Evolutionary conservation across 2,888 invertebrate species (phyloP).

Genomic region (Tipula vernalis): DNA sequence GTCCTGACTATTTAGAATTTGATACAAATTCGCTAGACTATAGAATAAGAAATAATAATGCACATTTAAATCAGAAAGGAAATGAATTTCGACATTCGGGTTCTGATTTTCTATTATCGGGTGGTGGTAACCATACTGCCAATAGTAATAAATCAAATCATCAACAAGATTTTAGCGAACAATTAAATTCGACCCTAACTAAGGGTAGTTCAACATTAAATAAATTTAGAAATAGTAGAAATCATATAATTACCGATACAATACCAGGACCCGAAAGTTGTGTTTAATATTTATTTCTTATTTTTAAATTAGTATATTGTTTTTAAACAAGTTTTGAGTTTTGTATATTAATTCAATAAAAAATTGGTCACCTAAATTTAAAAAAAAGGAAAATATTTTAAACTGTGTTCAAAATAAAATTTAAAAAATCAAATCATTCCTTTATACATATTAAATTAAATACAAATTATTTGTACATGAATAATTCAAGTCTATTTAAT

Average conservation of each 20-base stretch:
- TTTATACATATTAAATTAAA: neutral
- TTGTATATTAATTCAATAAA: neutral
- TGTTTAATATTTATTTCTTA: constrained; percentile 42
- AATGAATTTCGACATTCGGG: constrained; percentile 13
- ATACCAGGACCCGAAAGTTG: constrained; percentile 83
- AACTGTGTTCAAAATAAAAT: neutral
- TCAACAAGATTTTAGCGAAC: neutral
- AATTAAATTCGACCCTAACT: constrained; percentile 19
- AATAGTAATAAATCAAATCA: constrained; percentile 12
- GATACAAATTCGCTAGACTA: constrained; percentile 16
- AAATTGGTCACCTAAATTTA: neutral
- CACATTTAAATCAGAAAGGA: neutral
- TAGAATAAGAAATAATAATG: constrained; percentile 12
- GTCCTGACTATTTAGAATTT: constrained; percentile 15
- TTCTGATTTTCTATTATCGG: constrained; percentile 12
- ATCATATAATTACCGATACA: constrained; percentile 70
- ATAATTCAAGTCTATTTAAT: neutral
- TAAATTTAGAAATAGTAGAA: constrained; percentile 47
- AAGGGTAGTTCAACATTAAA: constrained; percentile 23
- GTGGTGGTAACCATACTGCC: neutral
- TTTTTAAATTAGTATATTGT: neutral
- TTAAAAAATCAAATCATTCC: neutral
- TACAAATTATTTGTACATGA: neutral
- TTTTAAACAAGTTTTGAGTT: neutral
- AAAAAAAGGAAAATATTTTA: neutral